Evolutionary conservation across 2,888 invertebrate genomes (phyloP), one percentile per base, ranked within the genome.

Genomic region (Trissolcus japonicus): DNA sequence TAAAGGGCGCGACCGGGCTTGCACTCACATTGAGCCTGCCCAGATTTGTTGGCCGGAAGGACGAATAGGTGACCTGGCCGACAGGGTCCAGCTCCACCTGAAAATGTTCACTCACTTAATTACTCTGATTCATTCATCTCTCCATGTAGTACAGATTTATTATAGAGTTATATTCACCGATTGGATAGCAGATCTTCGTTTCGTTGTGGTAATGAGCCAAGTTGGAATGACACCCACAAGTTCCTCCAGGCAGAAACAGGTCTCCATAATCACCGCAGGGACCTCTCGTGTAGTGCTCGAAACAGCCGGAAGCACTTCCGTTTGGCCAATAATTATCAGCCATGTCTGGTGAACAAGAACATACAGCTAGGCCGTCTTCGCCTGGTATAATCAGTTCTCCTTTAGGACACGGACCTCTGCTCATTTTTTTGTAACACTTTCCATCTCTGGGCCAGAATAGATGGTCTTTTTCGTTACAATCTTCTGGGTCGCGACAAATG

Each of bases 381-480:
- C 92, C 93, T 0, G 90, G 80, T 7, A 92, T 91, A 50, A 96
- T 85, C 0, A 96, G 90, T 73, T 94, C 92, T 0, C 96, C 96
- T 78, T 92, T 92, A 1, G 93, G 91, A 86, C 96, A 96, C 0
- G 95, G 95, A 0, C 96, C 96, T 86, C 92, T 92, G 1, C 92
- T 93, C 68, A 93, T 90, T 76, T 91, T 90, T 77, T 92, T 91
- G 89, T 95, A 95, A 87, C 96, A 96, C 80, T 93, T 92, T 35
- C 92, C 93, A 80, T 94, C 94, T 61, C 91, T 91, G 0, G 96
- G 95, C 95, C 95, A 96, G 88, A 92, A 95, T 54, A 95, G 87
- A 88, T 94, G 91, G 78, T 92, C 92, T 60, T 91, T 91, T 66
- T 92, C 92, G 0, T 91, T 89, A 81, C 95, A 96, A 7, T 90